Conservation (phyloP, 2,797 vertebrate genomes). For the Eleutherodactylus coqui region DNA sequence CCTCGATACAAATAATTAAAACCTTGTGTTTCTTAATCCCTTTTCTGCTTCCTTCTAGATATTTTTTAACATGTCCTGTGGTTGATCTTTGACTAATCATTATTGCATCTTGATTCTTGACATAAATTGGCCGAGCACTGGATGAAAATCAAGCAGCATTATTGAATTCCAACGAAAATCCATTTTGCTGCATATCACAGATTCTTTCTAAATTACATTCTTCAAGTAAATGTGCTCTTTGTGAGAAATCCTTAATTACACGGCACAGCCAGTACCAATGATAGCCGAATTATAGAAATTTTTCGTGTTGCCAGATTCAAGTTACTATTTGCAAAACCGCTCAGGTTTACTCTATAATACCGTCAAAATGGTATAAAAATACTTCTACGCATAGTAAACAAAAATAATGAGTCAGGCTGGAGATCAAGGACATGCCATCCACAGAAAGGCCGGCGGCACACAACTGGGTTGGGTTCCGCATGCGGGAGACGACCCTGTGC, state of each 20-base stretch:
- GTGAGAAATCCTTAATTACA: slow-evolving; percentile 13
- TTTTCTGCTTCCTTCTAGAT: not conserved
- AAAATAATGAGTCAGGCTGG: not conserved
- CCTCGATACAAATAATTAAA: not conserved
- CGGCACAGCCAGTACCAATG: not conserved
- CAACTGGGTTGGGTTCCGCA: no score
- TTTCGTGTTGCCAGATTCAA: not conserved
- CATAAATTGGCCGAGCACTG: slow-evolving; percentile 16
- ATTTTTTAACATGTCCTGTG: not conserved
- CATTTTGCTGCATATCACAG: slow-evolving; percentile 43
- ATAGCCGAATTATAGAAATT: not conserved
- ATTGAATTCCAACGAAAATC: slow-evolving; percentile 45
- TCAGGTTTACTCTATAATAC: not conserved
- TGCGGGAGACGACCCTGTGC: no score
- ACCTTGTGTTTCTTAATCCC: not conserved
- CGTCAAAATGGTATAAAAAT: not conserved
- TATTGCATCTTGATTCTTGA: slow-evolving; percentile 17
- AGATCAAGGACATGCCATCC: not conserved
- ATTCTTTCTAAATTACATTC: slow-evolving; percentile 56
- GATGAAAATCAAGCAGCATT: slow-evolving; percentile 10
- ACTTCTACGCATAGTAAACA: not conserved
- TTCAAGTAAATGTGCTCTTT: slow-evolving; percentile 41
- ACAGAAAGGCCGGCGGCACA: not conserved
- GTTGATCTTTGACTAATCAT: not conserved
- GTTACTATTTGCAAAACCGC: not conserved